Evolutionary conservation across 2,888 invertebrate species (phyloP).

Genomic region (Onchidella celtica): DNA sequence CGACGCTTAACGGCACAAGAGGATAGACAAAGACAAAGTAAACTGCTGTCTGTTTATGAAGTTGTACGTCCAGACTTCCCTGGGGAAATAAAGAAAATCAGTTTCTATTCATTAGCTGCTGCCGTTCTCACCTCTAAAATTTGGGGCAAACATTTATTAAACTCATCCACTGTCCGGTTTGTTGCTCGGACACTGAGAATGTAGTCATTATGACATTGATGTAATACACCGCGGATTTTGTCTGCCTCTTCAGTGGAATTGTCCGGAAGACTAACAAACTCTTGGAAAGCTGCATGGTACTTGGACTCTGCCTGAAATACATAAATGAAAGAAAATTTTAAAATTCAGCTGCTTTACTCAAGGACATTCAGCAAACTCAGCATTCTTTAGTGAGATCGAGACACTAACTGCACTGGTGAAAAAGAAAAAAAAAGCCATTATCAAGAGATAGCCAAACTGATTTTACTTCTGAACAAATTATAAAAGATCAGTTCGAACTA

Average conservation of each 20-base stretch:
- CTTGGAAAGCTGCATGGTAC: slow-evolving; percentile 91
- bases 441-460: too few species aligned
- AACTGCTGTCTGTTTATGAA: too few species aligned
- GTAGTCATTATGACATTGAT: slow-evolving; percentile 95
- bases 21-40: too few species aligned
- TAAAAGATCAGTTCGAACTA: too few species aligned
- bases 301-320: slow-evolving; percentile 89
- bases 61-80: too few species aligned
- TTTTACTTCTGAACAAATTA: too few species aligned
- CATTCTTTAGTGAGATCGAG: too few species aligned
- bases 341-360: too few species aligned
- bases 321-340: neutral
- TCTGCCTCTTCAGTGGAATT: slow-evolving; percentile 46
- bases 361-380: too few species aligned
- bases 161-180: slow-evolving; percentile 95
- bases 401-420: too few species aligned
- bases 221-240: slow-evolving; percentile 84
- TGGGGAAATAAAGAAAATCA: neutral
- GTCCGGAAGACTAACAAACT: slow-evolving; percentile 83
- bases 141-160: slow-evolving; percentile 91
- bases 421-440: too few species aligned
- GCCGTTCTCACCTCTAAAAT: slow-evolving; percentile 86
- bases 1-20: too few species aligned
- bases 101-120: neutral
- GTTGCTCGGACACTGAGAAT: slow-evolving; percentile 95